Conservation (phyloP, 1,140 invertebrate genomes). For the Holcopasites calliopsidis region DNA sequence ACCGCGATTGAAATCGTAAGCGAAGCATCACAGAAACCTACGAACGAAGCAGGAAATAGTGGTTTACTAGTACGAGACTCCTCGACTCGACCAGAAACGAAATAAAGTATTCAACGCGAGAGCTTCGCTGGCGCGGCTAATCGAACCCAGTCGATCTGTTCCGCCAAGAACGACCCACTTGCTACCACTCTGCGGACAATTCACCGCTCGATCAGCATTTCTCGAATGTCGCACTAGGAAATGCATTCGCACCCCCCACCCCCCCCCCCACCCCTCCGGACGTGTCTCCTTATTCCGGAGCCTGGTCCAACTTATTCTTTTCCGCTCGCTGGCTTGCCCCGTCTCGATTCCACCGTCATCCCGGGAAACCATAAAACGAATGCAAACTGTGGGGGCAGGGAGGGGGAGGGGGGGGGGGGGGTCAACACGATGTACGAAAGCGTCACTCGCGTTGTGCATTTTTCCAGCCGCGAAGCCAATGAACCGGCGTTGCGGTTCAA, state of each 20-base stretch:
- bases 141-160: neutral
- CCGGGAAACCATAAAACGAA: neutral
- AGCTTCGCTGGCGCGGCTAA: neutral
- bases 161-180: slow-evolving; percentile 24
- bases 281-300: neutral
- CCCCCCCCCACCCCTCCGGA: neutral
- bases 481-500: slow-evolving; percentile 60
- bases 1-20: no score
- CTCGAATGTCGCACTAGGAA: slow-evolving; percentile 5
- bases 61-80: no score
- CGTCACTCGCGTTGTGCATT: slow-evolving; percentile 12
- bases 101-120: neutral
- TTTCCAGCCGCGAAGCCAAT: slow-evolving; percentile 44
- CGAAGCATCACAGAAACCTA: no score
- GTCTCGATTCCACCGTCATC: neutral
- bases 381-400: no score
- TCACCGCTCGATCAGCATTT: slow-evolving; percentile 9
- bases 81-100: neutral
- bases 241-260: neutral
- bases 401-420: no score
- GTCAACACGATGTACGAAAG: neutral
- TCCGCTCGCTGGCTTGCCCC: neutral
- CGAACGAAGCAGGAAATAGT: no score
- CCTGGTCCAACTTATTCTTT: neutral
- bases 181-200: neutral